Conservation (phyloP, 2,797 vertebrate species). For the Malurus leucopterus region DNA sequence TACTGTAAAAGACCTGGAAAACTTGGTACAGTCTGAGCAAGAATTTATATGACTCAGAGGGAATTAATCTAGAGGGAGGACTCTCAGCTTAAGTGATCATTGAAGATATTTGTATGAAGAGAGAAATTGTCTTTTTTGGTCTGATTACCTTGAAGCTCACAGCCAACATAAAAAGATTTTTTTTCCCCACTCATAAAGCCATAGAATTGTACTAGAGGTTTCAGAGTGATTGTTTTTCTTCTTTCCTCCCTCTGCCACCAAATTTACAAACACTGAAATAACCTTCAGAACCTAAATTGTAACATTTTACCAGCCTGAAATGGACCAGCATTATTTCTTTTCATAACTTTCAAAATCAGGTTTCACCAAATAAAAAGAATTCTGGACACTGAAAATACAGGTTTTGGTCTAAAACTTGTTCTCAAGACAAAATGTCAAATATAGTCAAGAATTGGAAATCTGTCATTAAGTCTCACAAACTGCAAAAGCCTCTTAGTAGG, state of each 20-base stretch:
- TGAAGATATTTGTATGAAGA: background rate
- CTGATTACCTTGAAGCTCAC: background rate
- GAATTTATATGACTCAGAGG: background rate
- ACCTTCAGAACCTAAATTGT: background rate
- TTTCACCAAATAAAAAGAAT: background rate
- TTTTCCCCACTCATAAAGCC: background rate
- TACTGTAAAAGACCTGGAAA: background rate
- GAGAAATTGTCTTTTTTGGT: background rate
- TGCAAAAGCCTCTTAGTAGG: background rate
- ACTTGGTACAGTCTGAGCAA: background rate
- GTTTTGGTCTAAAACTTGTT: background rate
- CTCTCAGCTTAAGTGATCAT: background rate
- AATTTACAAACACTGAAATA: background rate
- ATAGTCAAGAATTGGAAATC: background rate
- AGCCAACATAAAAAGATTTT: background rate
- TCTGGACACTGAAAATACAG: background rate
- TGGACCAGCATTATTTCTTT: background rate
- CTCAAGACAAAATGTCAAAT: background rate
- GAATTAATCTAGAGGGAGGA: background rate
- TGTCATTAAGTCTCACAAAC: background rate
- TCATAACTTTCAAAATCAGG: background rate
- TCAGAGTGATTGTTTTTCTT: background rate
- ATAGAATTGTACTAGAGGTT: background rate
- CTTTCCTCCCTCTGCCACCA: fast-evolving
- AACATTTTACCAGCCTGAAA: background rate